phyloP scores from a whole-genome alignment of 2,797 vertebrate genomes.

The Botia kubotai region DNA sequence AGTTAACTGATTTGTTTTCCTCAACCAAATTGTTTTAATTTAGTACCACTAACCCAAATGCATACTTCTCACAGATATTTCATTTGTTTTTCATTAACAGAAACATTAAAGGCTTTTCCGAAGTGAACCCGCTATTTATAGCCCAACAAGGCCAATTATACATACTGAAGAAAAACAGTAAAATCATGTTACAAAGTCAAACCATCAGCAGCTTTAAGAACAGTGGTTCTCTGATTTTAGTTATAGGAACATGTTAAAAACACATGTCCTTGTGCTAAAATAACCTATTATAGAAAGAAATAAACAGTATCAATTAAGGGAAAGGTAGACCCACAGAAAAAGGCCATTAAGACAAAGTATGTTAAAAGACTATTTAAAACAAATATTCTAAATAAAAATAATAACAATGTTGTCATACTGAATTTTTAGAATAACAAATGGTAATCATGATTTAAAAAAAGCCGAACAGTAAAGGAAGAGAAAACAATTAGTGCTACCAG shows the following conservation, averaged over 20 bases:
- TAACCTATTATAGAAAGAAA: conserved; percentile 57
- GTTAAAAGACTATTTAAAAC: conserved; percentile 69
- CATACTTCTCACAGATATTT: conserved; percentile 62
- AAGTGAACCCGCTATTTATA: conserved; percentile 64
- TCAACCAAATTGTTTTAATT: conserved; percentile 69
- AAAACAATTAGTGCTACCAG: conserved; percentile 75
- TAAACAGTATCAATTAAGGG: conserved; percentile 63
- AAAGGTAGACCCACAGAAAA: conserved; percentile 58
- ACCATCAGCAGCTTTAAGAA: conserved; percentile 78
- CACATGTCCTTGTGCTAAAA: conserved; percentile 71
- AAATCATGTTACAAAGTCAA: conserved; percentile 68
- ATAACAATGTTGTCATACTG: conserved; percentile 67
- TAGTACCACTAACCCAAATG: conserved; percentile 64
- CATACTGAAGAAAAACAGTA: conserved; percentile 60
- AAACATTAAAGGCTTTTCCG: conserved; percentile 60
- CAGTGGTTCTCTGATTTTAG: conserved; percentile 68
- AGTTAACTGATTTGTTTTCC: conserved; percentile 61
- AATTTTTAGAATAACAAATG: conserved; percentile 71
- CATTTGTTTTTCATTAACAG: conserved; percentile 56
- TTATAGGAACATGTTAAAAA: conserved; percentile 69
- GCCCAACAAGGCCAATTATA: conserved; percentile 67
- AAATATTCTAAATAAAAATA: conserved; percentile 59
- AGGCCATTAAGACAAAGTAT: conserved; percentile 66
- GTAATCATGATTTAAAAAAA: conserved; percentile 43
- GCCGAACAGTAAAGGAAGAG: conserved; percentile 49